Evolutionary conservation across 1,140 invertebrate genomes (phyloP).

Genomic region (Mactra quadrangularis): DNA sequence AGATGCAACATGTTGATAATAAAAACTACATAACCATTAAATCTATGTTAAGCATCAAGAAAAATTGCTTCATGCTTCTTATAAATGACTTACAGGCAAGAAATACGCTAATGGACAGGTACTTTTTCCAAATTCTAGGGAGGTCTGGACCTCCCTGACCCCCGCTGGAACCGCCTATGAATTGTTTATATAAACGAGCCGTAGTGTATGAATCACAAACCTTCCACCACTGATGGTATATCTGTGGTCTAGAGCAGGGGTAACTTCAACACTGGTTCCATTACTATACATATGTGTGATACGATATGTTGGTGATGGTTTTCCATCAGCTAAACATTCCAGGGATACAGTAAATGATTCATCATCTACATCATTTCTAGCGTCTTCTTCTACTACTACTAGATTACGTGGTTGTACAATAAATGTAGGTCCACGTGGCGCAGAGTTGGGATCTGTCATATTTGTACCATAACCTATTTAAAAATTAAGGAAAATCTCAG

Average conservation of each 20-base stretch:
- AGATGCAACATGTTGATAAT: no score
- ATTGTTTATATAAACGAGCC: no score
- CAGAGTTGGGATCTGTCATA: slow-evolving; percentile 51
- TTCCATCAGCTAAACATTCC: slow-evolving; percentile 93
- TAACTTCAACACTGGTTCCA: slow-evolving; percentile 80
- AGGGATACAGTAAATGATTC: slow-evolving; percentile 60
- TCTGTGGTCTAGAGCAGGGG: slow-evolving; percentile 85
- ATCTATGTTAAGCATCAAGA: no score
- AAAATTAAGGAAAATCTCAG: background rate
- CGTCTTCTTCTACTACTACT: slow-evolving; percentile 46
- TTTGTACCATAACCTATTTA: slow-evolving; percentile 66
- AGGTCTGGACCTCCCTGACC: no score
- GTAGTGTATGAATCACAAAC: no score
- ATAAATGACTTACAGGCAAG: no score
- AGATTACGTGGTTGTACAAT: slow-evolving; percentile 63
- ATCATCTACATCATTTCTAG: background rate
- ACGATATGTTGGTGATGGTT: slow-evolving; percentile 94
- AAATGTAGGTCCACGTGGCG: slow-evolving; percentile 65
- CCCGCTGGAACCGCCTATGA: no score
- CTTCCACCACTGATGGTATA: slow-evolving; percentile 94
- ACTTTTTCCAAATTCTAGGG: no score
- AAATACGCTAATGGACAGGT: no score
- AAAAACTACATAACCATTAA: no score
- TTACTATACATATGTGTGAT: slow-evolving; percentile 77
- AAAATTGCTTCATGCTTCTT: no score